These are phyloP conservation scores for Gymnoscopelus microlampas DNA, from an alignment of 2,797 vertebrate species.

Conservation along the genomic window DNA sequence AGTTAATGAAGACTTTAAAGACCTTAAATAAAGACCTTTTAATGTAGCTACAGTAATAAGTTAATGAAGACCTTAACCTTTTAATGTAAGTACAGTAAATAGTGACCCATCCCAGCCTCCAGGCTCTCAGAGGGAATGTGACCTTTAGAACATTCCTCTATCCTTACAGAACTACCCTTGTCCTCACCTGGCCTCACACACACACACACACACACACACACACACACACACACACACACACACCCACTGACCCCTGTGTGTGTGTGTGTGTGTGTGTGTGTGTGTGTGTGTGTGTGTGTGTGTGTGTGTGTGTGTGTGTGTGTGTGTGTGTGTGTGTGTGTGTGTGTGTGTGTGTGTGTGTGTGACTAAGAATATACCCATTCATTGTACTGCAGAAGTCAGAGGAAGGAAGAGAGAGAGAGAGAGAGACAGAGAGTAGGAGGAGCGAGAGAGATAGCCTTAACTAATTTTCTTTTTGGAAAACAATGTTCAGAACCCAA, in stretches of 20 bases:
- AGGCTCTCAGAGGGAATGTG: conserved; percentile 26
- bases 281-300: no score
- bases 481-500: no score
- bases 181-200: not conserved
- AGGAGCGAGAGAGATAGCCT: not conserved
- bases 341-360: no score
- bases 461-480: no score
- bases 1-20: no score
- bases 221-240: not conserved
- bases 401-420: not conserved
- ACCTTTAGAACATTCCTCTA: conserved; percentile 16
- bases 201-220: not conserved
- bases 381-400: not conserved
- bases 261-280: not conserved
- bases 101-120: not conserved
- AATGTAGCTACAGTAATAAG: no score
- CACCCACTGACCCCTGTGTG: no score
- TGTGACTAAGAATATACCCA: not conserved
- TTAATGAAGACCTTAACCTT: no score
- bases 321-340: not conserved
- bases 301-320: no score
- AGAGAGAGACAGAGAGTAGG: not conserved
- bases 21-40: no score
- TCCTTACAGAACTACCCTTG: not conserved
- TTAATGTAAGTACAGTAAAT: no score